A percentile compares a stretch with the other conserved stretches of the same genome.
Evolutionary conservation across 2,113 vertebrate genomes (phyloP).

Genomic region (Peromyscus polionotus): DNA sequence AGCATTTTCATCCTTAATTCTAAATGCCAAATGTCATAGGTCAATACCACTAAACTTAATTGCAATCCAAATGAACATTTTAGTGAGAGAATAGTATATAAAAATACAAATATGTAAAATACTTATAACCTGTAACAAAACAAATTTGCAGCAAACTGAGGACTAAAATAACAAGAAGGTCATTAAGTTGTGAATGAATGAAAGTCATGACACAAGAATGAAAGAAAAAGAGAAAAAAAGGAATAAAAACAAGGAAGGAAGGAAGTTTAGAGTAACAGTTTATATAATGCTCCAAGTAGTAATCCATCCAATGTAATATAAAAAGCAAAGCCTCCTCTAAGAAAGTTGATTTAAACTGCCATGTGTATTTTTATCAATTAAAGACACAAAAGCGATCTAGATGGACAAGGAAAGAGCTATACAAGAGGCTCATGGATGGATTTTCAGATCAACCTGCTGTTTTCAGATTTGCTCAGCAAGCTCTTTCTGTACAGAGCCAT

Average conservation of each 20-base stretch:
- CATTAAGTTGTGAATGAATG: background rate
- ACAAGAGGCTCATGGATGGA: background rate
- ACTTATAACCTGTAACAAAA: background rate
- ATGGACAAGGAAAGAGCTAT: background rate
- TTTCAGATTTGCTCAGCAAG: background rate
- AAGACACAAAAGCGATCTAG: background rate
- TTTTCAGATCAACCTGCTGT: background rate
- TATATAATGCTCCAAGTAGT: background rate
- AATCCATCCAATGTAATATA: background rate
- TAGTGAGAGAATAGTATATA: background rate
- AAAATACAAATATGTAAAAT: background rate
- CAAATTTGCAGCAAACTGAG: background rate
- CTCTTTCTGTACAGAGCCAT: background rate
- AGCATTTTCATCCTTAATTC: background rate
- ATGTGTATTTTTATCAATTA: background rate
- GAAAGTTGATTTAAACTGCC: background rate
- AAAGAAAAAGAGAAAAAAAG: background rate
- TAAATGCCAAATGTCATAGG: background rate
- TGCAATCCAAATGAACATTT: background rate
- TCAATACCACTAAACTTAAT: background rate
- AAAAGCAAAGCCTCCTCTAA: background rate
- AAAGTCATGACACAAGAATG: background rate
- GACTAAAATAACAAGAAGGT: background rate
- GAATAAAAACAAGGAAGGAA: background rate
- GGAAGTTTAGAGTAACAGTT: background rate